phyloP scores from a whole-genome alignment of 1,140 invertebrate genomes.

The Sarcophaga peregrina region DNA sequence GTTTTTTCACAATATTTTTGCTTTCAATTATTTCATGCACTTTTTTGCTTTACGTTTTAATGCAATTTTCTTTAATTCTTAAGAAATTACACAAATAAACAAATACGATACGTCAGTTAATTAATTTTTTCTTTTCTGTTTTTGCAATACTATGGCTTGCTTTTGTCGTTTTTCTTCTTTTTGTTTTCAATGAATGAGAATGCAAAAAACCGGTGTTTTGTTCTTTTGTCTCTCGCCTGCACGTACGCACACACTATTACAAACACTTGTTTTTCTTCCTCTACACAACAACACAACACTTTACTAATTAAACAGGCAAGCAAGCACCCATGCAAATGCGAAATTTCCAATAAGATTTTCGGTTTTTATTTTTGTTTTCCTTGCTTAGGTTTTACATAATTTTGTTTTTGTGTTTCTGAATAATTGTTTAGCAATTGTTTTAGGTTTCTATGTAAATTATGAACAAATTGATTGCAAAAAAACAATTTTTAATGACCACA shows the following conservation, averaged over 20 bases:
- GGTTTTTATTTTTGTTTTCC: too few species aligned
- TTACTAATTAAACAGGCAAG: neutral
- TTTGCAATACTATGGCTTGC: neutral
- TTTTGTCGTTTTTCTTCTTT: too few species aligned
- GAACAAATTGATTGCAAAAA: neutral
- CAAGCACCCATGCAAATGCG: neutral
- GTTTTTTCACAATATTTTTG: neutral
- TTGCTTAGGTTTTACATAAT: too few species aligned
- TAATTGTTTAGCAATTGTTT: neutral
- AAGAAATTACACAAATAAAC: neutral
- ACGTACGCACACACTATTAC: too few species aligned
- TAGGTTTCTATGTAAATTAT: neutral
- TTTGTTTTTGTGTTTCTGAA: neutral
- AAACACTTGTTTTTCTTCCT: neutral
- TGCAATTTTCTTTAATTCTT: neutral
- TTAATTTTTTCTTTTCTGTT: neutral
- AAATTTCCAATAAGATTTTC: neutral
- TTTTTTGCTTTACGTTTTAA: neutral
- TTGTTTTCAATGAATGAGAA: too few species aligned
- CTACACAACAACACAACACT: neutral
- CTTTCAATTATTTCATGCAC: neutral
- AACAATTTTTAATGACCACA: constrained; percentile 13
- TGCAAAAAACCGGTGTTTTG: constrained; percentile 4
- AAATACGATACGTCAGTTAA: neutral
- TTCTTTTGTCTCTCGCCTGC: too few species aligned